A percentile compares a stretch with the other conserved stretches of the same genome.
Evolutionary conservation across 2,113 vertebrate genomes (phyloP).

Genomic region (Stigmatopora nigra): DNA sequence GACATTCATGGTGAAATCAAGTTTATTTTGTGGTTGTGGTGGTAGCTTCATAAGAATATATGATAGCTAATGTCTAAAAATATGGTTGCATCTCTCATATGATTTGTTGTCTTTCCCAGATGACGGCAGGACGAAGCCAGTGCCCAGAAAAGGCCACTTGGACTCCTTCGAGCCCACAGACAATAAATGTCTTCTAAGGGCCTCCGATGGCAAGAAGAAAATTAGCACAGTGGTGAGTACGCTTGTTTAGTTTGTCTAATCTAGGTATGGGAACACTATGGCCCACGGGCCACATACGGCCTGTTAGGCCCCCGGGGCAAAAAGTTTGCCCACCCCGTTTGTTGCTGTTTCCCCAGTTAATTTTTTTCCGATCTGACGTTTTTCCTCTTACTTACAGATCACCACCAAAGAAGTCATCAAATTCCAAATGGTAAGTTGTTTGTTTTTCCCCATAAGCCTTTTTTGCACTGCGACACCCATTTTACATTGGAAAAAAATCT

Average conservation of each 20-base stretch:
- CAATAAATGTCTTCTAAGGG: constrained; percentile 95
- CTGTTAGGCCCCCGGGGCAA: too few relatives aligned
- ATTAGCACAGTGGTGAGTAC: constrained; percentile 92
- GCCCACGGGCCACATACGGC: too few relatives aligned
- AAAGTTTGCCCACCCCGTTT: too few relatives aligned
- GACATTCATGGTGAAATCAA: neutral
- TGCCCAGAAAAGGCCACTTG: constrained; percentile 81
- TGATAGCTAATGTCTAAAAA: too few relatives aligned
- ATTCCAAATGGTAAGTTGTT: constrained; percentile 92
- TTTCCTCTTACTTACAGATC: constrained; percentile 71
- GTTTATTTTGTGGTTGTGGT: neutral
- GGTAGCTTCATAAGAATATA: too few relatives aligned
- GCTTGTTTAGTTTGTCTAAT: neutral
- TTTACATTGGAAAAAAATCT: too few relatives aligned
- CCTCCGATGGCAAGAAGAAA: constrained; percentile 94
- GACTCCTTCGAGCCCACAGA: constrained; percentile 86
- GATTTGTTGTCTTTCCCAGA: constrained; percentile 63
- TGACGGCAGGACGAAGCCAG: constrained; percentile 90
- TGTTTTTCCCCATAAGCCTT: too few relatives aligned
- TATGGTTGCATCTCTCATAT: too few relatives aligned
- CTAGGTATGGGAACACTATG: too few relatives aligned
- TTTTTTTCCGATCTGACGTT: neutral
- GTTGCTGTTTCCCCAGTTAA: too few relatives aligned
- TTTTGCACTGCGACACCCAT: too few relatives aligned
- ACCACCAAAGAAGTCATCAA: constrained; percentile 98